Conservation (phyloP, 2,797 vertebrate species). For the Cirrhinus molitorella region DNA sequence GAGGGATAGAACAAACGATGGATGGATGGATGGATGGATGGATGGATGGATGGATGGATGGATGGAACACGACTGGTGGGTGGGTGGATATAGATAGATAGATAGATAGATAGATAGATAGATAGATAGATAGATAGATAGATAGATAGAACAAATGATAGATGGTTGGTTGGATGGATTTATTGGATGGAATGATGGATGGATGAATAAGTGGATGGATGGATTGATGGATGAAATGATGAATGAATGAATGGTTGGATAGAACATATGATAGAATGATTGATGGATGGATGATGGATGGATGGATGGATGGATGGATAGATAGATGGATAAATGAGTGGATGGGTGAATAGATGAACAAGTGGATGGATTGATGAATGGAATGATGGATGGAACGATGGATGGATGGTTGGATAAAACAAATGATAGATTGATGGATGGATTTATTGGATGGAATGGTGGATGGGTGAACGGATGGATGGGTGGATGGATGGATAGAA, state of each 20-base stretch:
- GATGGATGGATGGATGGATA: too few species aligned
- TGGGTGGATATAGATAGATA: neutral
- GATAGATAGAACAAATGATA: neutral
- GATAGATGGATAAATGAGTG: too few species aligned
- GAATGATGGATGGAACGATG: neutral
- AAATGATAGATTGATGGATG: neutral
- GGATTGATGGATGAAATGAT: too few species aligned
- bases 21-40: neutral
- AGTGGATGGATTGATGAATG: too few species aligned
- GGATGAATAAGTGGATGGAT: too few species aligned
- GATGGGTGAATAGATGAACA: neutral
- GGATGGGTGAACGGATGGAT: neutral
- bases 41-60: neutral
- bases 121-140: neutral
- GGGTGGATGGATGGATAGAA: neutral
- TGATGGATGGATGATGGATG: too few species aligned
- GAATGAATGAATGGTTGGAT: too few species aligned
- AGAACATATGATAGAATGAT: too few species aligned
- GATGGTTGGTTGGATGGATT: too few species aligned
- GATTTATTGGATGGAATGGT: too few species aligned
- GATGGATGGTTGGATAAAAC: neutral
- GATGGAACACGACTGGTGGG: neutral
- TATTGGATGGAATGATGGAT: too few species aligned
- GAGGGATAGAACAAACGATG: neutral
- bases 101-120: neutral